Conservation (phyloP, 1,140 invertebrate genomes). For the Drosophila sp. region DNA sequence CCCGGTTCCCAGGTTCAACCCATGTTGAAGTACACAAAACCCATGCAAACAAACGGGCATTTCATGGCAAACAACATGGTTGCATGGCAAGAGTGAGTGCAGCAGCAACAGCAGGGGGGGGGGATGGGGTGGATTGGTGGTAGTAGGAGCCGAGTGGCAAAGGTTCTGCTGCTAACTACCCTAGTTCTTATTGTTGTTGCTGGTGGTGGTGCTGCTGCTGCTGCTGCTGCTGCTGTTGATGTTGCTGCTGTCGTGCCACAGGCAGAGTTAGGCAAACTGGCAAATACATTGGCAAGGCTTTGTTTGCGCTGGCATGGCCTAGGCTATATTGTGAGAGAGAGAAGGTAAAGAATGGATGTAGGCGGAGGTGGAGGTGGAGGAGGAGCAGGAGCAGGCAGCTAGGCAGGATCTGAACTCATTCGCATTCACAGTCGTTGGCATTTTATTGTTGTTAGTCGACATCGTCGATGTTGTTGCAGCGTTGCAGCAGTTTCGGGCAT, state of each 20-base stretch:
- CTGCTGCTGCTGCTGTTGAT: conserved; percentile 10
- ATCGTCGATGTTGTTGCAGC: conserved; percentile 50
- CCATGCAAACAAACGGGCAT: conserved; percentile 79
- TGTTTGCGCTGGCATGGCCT: conserved; percentile 41
- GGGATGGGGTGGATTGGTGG: no score
- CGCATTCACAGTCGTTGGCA: conserved; percentile 72
- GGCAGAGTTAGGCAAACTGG: conserved; percentile 71
- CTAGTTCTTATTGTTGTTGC: not conserved
- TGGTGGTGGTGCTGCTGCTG: not conserved
- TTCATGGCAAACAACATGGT: conserved; percentile 67
- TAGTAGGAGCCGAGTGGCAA: conserved; percentile 4
- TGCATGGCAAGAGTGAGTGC: conserved; percentile 1
- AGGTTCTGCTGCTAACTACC: conserved; percentile 5
- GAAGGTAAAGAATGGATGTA: not conserved
- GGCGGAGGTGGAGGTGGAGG: not conserved
- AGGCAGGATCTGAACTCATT: conserved; percentile 48
- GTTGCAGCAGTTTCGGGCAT: conserved; percentile 74
- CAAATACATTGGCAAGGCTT: conserved; percentile 71
- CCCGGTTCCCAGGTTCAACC: conserved; percentile 41
- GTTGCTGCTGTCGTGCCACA: conserved; percentile 34
- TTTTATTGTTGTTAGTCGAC: conserved; percentile 73
- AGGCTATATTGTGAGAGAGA: not conserved
- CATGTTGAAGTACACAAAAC: conserved; percentile 80
- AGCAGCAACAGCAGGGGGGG: not conserved
- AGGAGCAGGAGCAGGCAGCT: not conserved